Percentiles rank a stretch among this genome's conserved stretches.
phyloP scores from a whole-genome alignment of 2,797 vertebrate species.

The Miichthys miiuy region DNA sequence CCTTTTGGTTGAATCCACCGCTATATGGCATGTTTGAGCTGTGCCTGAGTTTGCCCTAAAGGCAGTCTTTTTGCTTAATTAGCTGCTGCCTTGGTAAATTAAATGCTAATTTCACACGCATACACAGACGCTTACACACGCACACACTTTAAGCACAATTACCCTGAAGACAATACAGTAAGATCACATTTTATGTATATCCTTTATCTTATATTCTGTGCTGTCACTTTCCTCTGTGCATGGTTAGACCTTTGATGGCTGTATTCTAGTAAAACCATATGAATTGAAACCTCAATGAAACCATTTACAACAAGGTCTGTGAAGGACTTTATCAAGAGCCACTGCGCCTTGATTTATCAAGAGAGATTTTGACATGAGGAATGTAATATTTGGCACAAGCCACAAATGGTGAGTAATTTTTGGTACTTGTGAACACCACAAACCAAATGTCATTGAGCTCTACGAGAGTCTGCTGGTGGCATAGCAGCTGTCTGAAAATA shows the following conservation, averaged over 20 bases:
- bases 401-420: not conserved
- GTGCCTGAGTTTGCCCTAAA: conserved; percentile 41
- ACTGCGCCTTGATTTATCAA: not conserved
- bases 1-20: conserved; percentile 8
- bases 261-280: not conserved
- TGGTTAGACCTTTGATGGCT: not conserved
- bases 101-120: conserved; percentile 46
- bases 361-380: not conserved
- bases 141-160: conserved; percentile 20
- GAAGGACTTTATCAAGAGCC: not conserved
- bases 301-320: not conserved
- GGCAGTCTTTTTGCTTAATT: conserved; percentile 47
- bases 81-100: conserved; percentile 43
- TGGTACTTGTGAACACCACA: not conserved
- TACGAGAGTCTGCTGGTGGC: not conserved
- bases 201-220: conserved; percentile 8
- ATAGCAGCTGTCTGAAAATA: not conserved
- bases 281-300: not conserved
- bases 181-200: not conserved
- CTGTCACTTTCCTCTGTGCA: not conserved
- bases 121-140: conserved; percentile 32
- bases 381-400: not conserved
- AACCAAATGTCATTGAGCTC: not conserved
- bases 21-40: conserved; percentile 17
- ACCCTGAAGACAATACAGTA: conserved; percentile 4